Evolutionary conservation across 1,140 invertebrate genomes (phyloP).

Genomic region (Neodiprion fabricii): DNA sequence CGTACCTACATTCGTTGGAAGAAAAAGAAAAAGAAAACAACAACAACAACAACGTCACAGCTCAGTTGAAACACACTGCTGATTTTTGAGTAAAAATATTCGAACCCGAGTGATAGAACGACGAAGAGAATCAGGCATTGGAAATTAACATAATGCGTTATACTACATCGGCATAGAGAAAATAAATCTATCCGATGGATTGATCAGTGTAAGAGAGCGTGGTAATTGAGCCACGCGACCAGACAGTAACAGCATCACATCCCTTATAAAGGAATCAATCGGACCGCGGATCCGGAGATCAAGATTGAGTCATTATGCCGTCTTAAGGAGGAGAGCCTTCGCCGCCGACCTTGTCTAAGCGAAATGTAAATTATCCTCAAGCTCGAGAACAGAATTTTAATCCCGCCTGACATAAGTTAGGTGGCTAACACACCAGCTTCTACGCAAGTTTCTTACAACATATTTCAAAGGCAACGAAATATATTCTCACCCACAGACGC

Average conservation of each 20-base stretch:
- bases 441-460: no score
- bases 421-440: no score
- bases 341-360: background rate
- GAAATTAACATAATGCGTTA: no score
- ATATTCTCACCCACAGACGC: no score
- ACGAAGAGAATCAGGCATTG: no score
- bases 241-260: background rate
- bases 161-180: background rate
- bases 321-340: background rate
- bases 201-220: background rate
- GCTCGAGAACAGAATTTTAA: background rate
- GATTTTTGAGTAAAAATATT: no score
- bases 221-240: background rate
- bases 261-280: slow-evolving; percentile 1
- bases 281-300: background rate
- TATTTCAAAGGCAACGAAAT: no score
- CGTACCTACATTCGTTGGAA: no score
- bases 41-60: no score
- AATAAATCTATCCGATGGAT: background rate
- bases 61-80: no score
- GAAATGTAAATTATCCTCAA: background rate
- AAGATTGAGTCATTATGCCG: background rate
- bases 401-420: background rate
- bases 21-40: no score
- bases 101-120: no score